phyloP scores from a whole-genome alignment of 2,888 invertebrate species.

The Athalia circularis region DNA sequence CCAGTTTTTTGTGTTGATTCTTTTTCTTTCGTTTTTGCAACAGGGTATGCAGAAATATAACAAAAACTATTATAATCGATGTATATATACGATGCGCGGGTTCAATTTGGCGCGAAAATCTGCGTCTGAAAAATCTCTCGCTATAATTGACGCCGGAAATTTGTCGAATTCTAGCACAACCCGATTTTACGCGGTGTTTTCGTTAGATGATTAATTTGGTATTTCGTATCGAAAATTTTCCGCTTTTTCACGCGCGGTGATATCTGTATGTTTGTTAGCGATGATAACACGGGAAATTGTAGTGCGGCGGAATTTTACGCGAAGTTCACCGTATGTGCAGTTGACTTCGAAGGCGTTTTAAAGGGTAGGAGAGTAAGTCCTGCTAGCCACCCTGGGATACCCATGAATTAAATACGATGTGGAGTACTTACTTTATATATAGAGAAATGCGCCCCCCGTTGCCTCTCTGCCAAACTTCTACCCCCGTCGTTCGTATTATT shows the following conservation, averaged over 20 bases:
- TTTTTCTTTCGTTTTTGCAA: too few species aligned
- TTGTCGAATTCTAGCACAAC: too few species aligned
- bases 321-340: not conserved
- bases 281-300: not conserved
- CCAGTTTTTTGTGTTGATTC: too few species aligned
- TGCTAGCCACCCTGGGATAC: not conserved
- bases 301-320: not conserved
- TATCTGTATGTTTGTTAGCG: not conserved
- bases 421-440: not conserved
- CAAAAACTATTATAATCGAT: constrained; percentile 3
- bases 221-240: not conserved
- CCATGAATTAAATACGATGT: constrained; percentile 5
- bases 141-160: not conserved
- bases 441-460: not conserved
- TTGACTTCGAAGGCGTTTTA: constrained; percentile 28
- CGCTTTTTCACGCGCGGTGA: not conserved
- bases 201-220: too few species aligned
- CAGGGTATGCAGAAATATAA: not conserved
- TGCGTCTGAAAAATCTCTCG: not conserved
- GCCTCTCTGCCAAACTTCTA: not conserved
- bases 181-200: too few species aligned
- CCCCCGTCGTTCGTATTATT: constrained; percentile 50
- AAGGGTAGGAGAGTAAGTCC: constrained; percentile 21
- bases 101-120: not conserved
- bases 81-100: too few species aligned